Base-by-base conservation (phyloP, 2,888 invertebrate species). In the Phortica okadai region DNA sequence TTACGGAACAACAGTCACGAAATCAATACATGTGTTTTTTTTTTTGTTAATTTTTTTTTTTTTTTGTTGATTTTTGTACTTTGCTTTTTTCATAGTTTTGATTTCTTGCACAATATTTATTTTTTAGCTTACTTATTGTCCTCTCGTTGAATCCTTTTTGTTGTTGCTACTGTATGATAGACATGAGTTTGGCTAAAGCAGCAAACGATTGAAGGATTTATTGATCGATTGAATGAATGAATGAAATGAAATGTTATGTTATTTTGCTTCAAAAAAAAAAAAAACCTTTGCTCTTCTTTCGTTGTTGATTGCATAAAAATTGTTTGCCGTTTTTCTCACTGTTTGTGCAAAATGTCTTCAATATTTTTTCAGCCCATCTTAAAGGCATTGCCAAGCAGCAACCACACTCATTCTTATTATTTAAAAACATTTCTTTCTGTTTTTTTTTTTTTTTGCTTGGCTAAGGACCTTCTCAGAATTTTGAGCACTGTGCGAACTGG, bases 21-120 rank as follows among this genome's bases (percentile, higher is more conserved):
- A 59, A 59, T 59, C 59, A 59, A 59, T n/a, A 14, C 16, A 11
- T 59, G 10, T n/a, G 10, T 59, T n/a, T 21, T 16, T 59, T 2
- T 3, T 59, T 10, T 50, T 50, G 50, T 0, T 11, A 10, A 50
- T 50, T 11, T 50, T 6, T 3, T 7, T 7, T n/a, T 59, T n/a
- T n/a, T 59, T 16, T 0, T 21, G n/a, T 59, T 59, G 50, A 50
- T 50, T 50, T 50, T 50, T 50, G 50, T 50, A 50, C 8, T 50
- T 50, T 50, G 50, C 50, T 50, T 11, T 50, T 50, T 50, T 14
- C 8, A 50, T 14, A 14, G 8, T 50, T 50, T 50, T 50, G 50
- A 50, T 50, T 59, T 59, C 59, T 21, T 59, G 59, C 21, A 59
- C 21, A 59, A 59, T 59, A 59, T 59, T 59, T 59, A n/a, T 2